A percentile compares a stretch with the other conserved stretches of the same genome.
Evolutionary conservation across 2,113 vertebrate genomes (phyloP).

Genomic region (Seriola quinqueradiata): DNA sequence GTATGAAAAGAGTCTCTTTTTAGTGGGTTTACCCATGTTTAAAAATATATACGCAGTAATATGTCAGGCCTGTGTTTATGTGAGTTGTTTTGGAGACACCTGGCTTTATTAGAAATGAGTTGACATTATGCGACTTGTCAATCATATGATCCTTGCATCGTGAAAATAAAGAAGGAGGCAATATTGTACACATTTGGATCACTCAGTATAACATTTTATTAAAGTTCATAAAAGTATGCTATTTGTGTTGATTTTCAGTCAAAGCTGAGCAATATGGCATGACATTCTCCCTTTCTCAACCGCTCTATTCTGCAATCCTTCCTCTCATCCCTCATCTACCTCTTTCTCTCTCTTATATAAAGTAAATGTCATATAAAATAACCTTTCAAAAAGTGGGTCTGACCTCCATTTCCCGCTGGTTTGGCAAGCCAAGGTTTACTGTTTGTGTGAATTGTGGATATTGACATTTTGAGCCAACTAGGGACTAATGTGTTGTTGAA

Average conservation of each 20-base stretch:
- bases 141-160: too few relatives aligned
- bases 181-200: too few relatives aligned
- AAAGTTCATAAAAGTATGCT: too few relatives aligned
- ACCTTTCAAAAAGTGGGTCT: constrained; percentile 51
- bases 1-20: too few relatives aligned
- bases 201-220: too few relatives aligned
- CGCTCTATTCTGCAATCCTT: background rate
- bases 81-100: too few relatives aligned
- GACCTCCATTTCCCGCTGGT: constrained; percentile 57
- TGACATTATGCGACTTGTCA: too few relatives aligned
- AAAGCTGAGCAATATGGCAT: background rate
- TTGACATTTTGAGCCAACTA: constrained; percentile 66
- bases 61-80: too few relatives aligned
- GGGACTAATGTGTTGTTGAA: constrained; percentile 61
- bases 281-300: constrained; percentile 26
- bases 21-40: too few relatives aligned
- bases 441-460: constrained; percentile 67
- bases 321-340: constrained; percentile 15
- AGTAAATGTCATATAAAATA: constrained; percentile 58
- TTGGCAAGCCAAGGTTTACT: constrained; percentile 21
- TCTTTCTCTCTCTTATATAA: constrained; percentile 33
- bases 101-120: too few relatives aligned
- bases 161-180: too few relatives aligned
- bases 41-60: too few relatives aligned
- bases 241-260: background rate